Evolutionary conservation across 2,797 vertebrate genomes (phyloP).

Genomic region (Brotula barbata): DNA sequence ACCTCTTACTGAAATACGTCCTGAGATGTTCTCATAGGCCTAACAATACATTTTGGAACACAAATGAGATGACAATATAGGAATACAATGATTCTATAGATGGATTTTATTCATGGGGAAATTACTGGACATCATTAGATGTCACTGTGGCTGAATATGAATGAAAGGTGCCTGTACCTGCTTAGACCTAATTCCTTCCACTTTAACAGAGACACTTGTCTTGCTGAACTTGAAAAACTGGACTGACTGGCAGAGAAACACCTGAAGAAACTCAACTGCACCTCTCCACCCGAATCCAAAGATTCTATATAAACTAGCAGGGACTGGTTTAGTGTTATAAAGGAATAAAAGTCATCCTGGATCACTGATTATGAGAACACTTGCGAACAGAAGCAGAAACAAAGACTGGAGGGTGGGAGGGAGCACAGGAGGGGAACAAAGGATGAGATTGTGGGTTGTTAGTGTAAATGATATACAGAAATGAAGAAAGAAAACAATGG

Average conservation of each 20-base stretch:
- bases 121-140: not conserved
- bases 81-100: not conserved
- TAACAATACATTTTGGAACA: too few relatives aligned
- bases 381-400: not conserved
- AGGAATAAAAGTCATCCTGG: slow-evolving; percentile 25
- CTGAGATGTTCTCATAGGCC: too few relatives aligned
- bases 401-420: not conserved
- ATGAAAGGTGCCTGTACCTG: slow-evolving; percentile 9
- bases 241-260: slow-evolving; percentile 44
- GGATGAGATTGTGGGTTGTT: not conserved
- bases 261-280: slow-evolving; percentile 34
- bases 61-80: not conserved
- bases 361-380: not conserved
- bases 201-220: not conserved
- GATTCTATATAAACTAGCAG: not conserved
- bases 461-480: not conserved
- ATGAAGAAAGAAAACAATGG: not conserved
- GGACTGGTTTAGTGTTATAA: slow-evolving; percentile 7
- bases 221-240: slow-evolving; percentile 63
- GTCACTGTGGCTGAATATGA: not conserved
- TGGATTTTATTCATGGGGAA: not conserved
- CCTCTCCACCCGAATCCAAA: slow-evolving; percentile 25
- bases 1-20: too few relatives aligned
- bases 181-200: slow-evolving; percentile 9
- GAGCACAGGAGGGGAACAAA: not conserved